These are phyloP conservation scores for Acinonyx jubatus DNA, from an alignment of 2,113 vertebrate species.

Conservation along the genomic window DNA sequence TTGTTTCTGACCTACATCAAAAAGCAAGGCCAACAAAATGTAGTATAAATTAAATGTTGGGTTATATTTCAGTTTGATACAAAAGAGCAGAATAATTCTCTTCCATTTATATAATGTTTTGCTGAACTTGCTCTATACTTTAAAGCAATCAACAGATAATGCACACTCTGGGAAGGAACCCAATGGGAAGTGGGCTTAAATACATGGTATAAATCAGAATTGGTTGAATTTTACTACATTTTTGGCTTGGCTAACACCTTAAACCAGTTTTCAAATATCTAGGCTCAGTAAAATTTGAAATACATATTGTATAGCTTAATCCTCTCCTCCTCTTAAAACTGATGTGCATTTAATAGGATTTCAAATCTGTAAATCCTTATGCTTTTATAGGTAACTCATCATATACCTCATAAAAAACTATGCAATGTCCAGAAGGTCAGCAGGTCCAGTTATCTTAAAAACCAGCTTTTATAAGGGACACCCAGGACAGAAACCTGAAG, in stretches of 20 bases:
- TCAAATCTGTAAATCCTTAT: conserved; percentile 17
- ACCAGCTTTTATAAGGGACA: neutral
- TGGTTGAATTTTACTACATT: conserved; percentile 53
- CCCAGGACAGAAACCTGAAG: neutral
- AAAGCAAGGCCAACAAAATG: neutral
- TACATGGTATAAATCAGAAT: conserved; percentile 55
- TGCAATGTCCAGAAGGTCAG: neutral
- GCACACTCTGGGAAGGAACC: conserved; percentile 28
- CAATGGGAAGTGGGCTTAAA: conserved; percentile 40
- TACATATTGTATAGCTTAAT: neutral
- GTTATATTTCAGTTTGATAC: conserved; percentile 20
- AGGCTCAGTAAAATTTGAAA: conserved; percentile 60
- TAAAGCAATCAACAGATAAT: conserved; percentile 61
- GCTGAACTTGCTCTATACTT: conserved; percentile 60
- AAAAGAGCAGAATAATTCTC: conserved; percentile 5
- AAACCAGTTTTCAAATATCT: conserved; percentile 46
- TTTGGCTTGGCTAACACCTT: conserved; percentile 69
- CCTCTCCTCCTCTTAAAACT: neutral
- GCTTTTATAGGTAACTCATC: conserved; percentile 40
- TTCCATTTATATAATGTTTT: conserved; percentile 47
- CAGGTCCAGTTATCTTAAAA: neutral
- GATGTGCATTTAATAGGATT: conserved; percentile 35
- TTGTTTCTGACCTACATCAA: conserved; percentile 11
- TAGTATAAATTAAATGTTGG: neutral
- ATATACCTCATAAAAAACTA: conserved; percentile 28